phyloP scores from a whole-genome alignment of 1,140 invertebrate species.

The Drosophila melanica region DNA sequence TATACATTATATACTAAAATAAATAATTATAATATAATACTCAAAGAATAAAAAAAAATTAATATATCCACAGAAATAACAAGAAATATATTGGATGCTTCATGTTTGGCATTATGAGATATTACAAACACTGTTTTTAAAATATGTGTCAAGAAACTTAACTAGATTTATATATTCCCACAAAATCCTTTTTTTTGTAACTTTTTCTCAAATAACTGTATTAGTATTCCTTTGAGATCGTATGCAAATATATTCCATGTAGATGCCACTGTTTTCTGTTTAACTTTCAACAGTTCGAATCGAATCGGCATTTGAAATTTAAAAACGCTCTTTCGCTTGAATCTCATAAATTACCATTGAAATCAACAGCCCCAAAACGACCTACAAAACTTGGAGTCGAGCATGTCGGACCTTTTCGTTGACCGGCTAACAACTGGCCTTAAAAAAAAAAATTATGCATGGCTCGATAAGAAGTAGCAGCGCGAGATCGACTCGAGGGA shows the following conservation, averaged over 20 bases:
- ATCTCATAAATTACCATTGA: slow-evolving; percentile 52
- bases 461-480: slow-evolving; percentile 36
- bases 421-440: slow-evolving; percentile 5
- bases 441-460: slow-evolving; percentile 58
- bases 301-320: slow-evolving; percentile 59
- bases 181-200: not conserved
- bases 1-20: too few relatives aligned
- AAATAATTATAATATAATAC: too few relatives aligned
- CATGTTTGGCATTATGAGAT: too few relatives aligned
- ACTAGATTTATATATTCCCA: not conserved
- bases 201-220: not conserved
- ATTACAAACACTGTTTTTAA: not conserved
- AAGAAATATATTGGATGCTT: too few relatives aligned
- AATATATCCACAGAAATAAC: too few relatives aligned
- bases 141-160: not conserved
- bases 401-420: slow-evolving; percentile 36
- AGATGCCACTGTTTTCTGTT: slow-evolving; percentile 20
- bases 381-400: slow-evolving; percentile 36
- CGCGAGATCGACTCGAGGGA: slow-evolving; percentile 26
- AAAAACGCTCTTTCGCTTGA: slow-evolving; percentile 21
- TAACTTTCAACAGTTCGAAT: slow-evolving; percentile 26
- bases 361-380: slow-evolving; percentile 45
- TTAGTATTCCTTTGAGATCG: slow-evolving; percentile 1
- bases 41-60: too few relatives aligned
- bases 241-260: slow-evolving; percentile 21